Percentiles rank a stretch among this genome's conserved stretches.
Conservation (phyloP, 2,888 invertebrate species). For the Aromia moschata region DNA sequence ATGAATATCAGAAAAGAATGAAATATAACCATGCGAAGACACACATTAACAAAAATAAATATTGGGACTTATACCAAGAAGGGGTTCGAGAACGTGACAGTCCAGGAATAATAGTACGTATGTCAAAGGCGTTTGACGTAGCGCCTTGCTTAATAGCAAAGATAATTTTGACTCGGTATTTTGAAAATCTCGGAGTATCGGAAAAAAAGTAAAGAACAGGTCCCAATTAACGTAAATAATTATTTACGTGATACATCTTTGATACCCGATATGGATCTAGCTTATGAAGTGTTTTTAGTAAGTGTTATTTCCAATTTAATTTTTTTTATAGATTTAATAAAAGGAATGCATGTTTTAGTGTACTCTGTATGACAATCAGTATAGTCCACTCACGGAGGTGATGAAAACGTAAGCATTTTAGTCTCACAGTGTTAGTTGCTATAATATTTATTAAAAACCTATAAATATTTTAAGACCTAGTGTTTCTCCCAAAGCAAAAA, state of each 20-base stretch:
- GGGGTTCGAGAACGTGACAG: conserved; percentile 61
- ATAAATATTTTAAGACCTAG: too few relatives aligned
- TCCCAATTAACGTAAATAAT: conserved; percentile 63
- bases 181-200: conserved; percentile 49
- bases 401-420: conserved; percentile 74
- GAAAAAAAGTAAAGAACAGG: conserved; percentile 47
- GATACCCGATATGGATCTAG: conserved; percentile 75
- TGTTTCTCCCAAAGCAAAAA: too few relatives aligned
- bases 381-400: conserved; percentile 83
- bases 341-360: conserved; percentile 77
- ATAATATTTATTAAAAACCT: too few relatives aligned
- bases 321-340: too few relatives aligned
- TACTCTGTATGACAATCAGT: conserved; percentile 82
- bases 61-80: conserved; percentile 64
- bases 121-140: conserved; percentile 65
- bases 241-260: conserved; percentile 76
- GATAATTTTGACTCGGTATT: conserved; percentile 67
- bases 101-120: conserved; percentile 71
- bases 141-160: conserved; percentile 70
- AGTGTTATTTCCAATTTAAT: too few relatives aligned
- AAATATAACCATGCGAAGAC: conserved; percentile 71
- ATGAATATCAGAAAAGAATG: conserved; percentile 72
- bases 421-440: too few relatives aligned
- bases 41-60: conserved; percentile 65
- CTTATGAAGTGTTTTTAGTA: conserved; percentile 81